Evolutionary conservation across 2,113 vertebrate species (phyloP).

Genomic region (Grantiella picta): DNA sequence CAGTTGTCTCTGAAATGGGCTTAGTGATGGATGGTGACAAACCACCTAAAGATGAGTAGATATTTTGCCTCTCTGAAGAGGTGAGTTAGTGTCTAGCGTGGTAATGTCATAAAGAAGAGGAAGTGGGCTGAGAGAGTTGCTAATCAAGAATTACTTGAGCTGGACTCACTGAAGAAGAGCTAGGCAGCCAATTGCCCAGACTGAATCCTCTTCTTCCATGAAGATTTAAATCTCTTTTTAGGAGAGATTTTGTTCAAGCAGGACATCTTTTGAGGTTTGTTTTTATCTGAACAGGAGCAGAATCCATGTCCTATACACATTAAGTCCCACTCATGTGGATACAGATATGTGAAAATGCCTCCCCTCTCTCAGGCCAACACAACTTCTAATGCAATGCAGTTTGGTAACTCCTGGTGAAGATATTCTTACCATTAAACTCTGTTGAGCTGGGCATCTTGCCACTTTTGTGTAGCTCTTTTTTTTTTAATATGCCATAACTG

Average conservation of each 20-base stretch:
- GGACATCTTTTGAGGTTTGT: background rate
- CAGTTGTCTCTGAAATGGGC: conserved; percentile 5
- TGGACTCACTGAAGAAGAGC: background rate
- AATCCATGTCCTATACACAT: background rate
- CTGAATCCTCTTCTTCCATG: background rate
- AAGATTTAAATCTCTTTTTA: background rate
- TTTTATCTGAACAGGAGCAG: background rate
- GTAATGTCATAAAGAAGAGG: background rate
- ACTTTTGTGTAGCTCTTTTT: background rate
- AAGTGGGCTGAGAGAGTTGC: background rate
- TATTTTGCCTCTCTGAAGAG: background rate
- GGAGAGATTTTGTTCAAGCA: background rate
- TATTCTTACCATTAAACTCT: background rate
- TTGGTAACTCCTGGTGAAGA: background rate
- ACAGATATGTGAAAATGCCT: accelerated
- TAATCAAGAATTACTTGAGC: background rate
- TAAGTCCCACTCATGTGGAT: background rate
- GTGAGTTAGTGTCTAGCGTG: conserved; percentile 11
- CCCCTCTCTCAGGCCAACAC: background rate
- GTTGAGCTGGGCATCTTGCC: background rate
- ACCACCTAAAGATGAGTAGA: background rate
- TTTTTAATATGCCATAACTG: background rate
- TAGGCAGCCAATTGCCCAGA: background rate
- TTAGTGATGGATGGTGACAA: conserved; percentile 13
- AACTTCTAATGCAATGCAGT: background rate